Evolutionary conservation across 2,888 invertebrate genomes (phyloP).

Genomic region (Glaucopsyche alexis): DNA sequence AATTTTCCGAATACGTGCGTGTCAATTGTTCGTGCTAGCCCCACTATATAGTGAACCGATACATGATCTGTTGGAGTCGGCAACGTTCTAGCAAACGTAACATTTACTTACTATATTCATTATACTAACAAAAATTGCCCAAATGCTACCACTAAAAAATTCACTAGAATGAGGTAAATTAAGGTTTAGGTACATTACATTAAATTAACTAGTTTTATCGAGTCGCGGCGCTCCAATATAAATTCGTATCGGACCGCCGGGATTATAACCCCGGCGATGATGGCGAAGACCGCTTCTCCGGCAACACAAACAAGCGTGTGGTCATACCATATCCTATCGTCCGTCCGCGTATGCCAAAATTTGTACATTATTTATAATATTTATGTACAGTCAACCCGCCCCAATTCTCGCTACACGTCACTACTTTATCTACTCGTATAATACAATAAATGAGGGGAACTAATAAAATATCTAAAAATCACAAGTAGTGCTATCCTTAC

Average conservation of each 20-base stretch:
- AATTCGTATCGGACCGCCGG: conserved; percentile 61
- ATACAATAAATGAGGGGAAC: conserved; percentile 72
- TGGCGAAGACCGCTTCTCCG: conserved; percentile 53
- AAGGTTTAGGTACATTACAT: conserved; percentile 49
- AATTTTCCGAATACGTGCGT: too few species aligned
- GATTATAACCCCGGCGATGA: conserved; percentile 46
- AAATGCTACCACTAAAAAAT: conserved; percentile 74
- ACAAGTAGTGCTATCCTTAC: conserved; percentile 81
- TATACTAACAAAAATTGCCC: conserved; percentile 66
- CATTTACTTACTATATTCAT: conserved; percentile 62
- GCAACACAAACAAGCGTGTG: conserved; percentile 60
- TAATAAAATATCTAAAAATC: conserved; percentile 77
- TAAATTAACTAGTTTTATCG: conserved; percentile 63
- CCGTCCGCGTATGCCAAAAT: conserved; percentile 51
- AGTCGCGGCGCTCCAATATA: conserved; percentile 56
- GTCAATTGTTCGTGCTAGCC: too few species aligned
- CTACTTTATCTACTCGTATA: conserved; percentile 56
- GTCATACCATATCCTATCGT: conserved; percentile 67
- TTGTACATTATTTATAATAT: conserved; percentile 46
- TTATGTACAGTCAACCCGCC: conserved; percentile 75
- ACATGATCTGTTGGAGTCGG: conserved; percentile 13
- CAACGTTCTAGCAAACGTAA: conserved; percentile 65
- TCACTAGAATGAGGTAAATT: conserved; percentile 66
- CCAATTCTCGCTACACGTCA: conserved; percentile 55
- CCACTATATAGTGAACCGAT: background rate